phyloP scores from a whole-genome alignment of 2,888 invertebrate species.

The Drosophila niveifrons region DNA sequence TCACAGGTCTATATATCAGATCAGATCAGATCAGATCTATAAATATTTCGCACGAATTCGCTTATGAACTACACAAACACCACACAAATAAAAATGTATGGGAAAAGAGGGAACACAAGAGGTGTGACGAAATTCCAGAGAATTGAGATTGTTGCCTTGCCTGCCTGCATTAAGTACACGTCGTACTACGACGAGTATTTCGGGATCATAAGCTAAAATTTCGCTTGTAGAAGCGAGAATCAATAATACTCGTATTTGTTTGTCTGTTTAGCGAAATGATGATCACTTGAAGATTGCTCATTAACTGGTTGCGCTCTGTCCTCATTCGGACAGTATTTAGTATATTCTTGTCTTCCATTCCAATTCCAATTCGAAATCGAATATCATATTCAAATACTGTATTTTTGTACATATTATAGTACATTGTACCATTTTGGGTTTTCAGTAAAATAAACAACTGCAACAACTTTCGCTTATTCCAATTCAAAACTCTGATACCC shows the following conservation, averaged over 20 bases:
- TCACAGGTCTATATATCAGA: not conserved
- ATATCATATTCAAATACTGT: slow-evolving; percentile 2
- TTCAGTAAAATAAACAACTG: slow-evolving; percentile 33
- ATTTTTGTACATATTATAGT: not conserved
- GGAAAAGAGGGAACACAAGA: not conserved
- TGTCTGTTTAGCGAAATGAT: slow-evolving; percentile 11
- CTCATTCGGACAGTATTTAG: slow-evolving; percentile 6
- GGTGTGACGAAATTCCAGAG: not conserved
- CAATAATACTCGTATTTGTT: slow-evolving; percentile 3
- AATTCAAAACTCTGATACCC: slow-evolving; percentile 1
- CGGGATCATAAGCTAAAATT: slow-evolving; percentile 1
- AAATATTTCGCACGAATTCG: slow-evolving; percentile 9
- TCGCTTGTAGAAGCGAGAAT: slow-evolving; percentile 2
- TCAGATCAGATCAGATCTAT: slow-evolving; percentile 5
- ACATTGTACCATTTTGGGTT: slow-evolving; percentile 17
- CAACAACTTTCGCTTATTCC: not conserved
- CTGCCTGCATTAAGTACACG: slow-evolving; percentile 1
- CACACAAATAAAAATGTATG: not conserved
- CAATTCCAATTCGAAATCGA: slow-evolving; percentile 2
- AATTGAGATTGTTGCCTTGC: not conserved
- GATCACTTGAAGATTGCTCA: slow-evolving; percentile 11
- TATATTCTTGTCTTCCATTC: not conserved
- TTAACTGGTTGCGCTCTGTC: not conserved
- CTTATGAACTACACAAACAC: not conserved
- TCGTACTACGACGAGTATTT: slow-evolving; percentile 1